These are phyloP conservation scores for Linnaemya vulpina DNA, from an alignment of 2,888 invertebrate genomes.

Conservation along the genomic window DNA sequence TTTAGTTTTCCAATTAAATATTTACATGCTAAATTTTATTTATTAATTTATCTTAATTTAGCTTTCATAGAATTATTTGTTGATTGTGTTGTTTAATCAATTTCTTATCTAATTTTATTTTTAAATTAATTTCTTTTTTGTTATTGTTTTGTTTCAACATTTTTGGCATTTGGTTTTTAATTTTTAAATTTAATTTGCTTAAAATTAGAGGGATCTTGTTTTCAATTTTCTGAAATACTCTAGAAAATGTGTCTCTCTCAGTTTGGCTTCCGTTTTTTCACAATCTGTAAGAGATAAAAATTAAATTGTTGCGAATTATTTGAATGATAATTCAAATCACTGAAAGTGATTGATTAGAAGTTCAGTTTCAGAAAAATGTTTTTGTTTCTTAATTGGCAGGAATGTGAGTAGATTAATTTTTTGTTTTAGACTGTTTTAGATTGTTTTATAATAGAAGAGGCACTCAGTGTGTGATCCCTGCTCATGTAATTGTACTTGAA, in stretches of 20 bases:
- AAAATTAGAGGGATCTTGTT: neutral
- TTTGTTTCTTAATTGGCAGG: too few relatives aligned
- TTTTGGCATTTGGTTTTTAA: slow-evolving; percentile 28
- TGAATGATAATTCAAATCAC: too few relatives aligned
- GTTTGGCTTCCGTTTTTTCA: neutral
- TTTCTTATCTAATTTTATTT: slow-evolving; percentile 14
- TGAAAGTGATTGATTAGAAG: too few relatives aligned
- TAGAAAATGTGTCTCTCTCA: neutral
- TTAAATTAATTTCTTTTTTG: neutral
- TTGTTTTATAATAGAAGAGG: too few relatives aligned
- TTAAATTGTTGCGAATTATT: too few relatives aligned
- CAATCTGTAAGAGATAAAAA: slow-evolving; percentile 21
- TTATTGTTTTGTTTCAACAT: neutral
- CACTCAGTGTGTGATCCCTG: too few relatives aligned
- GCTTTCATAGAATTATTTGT: slow-evolving; percentile 37
- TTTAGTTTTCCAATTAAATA: slow-evolving; percentile 36
- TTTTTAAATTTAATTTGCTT: slow-evolving; percentile 5
- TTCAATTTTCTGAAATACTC: neutral
- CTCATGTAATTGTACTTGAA: too few relatives aligned
- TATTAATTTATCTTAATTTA: slow-evolving; percentile 8
- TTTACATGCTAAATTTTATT: slow-evolving; percentile 42
- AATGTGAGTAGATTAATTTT: too few relatives aligned
- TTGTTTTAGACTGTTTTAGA: too few relatives aligned
- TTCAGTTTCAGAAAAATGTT: too few relatives aligned
- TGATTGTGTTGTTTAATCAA: slow-evolving; percentile 45